A percentile compares a stretch with the other conserved stretches of the same genome.
phyloP scores from a whole-genome alignment of 1,140 invertebrate species.

The Aethina tumida region DNA sequence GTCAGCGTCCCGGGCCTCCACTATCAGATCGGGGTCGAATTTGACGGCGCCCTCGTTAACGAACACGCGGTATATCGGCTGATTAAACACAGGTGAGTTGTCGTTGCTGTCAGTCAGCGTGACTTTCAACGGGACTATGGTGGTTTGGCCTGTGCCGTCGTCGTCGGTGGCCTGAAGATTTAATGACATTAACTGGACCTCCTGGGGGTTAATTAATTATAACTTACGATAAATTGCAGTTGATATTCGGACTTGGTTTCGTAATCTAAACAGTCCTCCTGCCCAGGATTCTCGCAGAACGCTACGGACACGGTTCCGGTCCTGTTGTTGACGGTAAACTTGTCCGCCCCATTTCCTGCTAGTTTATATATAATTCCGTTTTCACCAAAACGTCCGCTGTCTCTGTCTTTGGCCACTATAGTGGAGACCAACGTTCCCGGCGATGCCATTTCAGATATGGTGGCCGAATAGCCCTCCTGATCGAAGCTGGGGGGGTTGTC shows the following conservation, averaged over 20 bases:
- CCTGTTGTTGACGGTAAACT: conserved; percentile 70
- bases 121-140: conserved; percentile 69
- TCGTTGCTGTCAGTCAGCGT: conserved; percentile 77
- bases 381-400: conserved; percentile 61
- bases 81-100: conserved; percentile 68
- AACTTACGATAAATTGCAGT: conserved; percentile 68
- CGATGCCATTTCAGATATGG: conserved; percentile 61
- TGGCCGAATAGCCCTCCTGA: conserved; percentile 59
- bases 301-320: conserved; percentile 77
- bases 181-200: too few relatives aligned
- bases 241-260: conserved; percentile 76
- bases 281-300: conserved; percentile 55
- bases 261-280: conserved; percentile 70
- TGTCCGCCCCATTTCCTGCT: conserved; percentile 71
- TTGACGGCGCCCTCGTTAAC: conserved; percentile 74
- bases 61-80: conserved; percentile 60
- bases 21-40: conserved; percentile 66
- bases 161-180: conserved; percentile 67
- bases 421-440: conserved; percentile 61
- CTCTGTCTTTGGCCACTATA: conserved; percentile 73
- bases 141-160: conserved; percentile 64
- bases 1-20: conserved; percentile 69
- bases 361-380: conserved; percentile 76
- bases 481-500: conserved; percentile 79
- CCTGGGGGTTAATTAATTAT: too few relatives aligned